Percentiles rank a stretch among this genome's conserved stretches.
These are phyloP conservation scores for Oncopodura yosiiana DNA, from an alignment of 1,140 invertebrate species.

Conservation along the genomic window DNA sequence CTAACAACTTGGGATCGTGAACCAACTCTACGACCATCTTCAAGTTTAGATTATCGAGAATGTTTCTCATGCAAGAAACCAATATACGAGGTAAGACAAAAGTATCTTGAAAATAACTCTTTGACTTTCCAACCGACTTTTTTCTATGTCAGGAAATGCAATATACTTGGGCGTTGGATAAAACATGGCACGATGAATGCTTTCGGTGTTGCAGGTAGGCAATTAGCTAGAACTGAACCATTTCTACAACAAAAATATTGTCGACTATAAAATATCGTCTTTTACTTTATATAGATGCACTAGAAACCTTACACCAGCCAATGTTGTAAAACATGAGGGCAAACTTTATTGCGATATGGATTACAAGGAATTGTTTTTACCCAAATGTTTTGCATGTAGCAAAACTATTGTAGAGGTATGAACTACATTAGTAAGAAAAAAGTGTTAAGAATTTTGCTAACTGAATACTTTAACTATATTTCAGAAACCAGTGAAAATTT, in stretches of 20 bases:
- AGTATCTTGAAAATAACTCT: neutral
- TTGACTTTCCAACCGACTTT: no score
- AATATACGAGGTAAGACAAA: neutral
- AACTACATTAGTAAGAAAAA: neutral
- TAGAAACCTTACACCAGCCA: conserved; percentile 6
- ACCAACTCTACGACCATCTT: no score
- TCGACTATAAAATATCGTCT: no score
- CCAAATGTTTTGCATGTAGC: conserved; percentile 27
- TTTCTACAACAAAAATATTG: no score
- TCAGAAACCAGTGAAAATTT: conserved; percentile 17
- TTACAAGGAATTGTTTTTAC: conserved; percentile 41
- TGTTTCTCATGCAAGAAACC: neutral
- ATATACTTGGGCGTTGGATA: neutral
- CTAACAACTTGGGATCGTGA: no score
- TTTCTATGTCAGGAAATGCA: neutral
- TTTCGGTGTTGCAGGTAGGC: conserved; percentile 26
- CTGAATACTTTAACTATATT: neutral
- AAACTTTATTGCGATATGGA: conserved; percentile 62
- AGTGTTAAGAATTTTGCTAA: neutral
- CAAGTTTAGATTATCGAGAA: no score
- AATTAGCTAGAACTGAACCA: no score
- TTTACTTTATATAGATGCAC: conserved; percentile 14
- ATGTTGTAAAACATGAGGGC: conserved; percentile 57
- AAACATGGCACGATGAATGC: conserved; percentile 22
- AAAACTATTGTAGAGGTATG: conserved; percentile 31